Base-by-base conservation (phyloP, 2,797 vertebrate species). In the Muscicapa striata region DNA sequence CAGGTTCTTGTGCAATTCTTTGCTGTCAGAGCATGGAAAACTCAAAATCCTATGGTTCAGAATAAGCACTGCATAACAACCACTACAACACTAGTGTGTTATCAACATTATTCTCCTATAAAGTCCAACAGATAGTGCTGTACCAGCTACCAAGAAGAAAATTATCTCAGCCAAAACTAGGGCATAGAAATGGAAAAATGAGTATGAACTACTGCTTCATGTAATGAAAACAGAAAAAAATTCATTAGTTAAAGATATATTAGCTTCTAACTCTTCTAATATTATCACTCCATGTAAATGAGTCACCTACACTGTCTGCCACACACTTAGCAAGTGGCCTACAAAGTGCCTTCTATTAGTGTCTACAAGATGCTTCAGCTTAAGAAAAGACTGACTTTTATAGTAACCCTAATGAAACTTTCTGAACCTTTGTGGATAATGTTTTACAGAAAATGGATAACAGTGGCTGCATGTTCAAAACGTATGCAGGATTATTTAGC, bases 341-440 rank as follows among this genome's bases (percentile, higher is more conserved):
- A 80, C 78, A 85, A 94, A 91, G 55, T 64, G 76, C 63, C 84
- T 89, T 93, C 92, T 86, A 79, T 95, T 95, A 90, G 49, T 51
- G 26, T 17, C 54, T 80, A 18, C 75, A 85, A 94, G 69, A 87
- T 15, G 38, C 14, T 84, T 73, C 90, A 94, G 34, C 72, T 52
- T 84, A 74, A 84, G 32, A 78, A 76, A 88, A 93, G 34, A 55
- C 32, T 93, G 91, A 76, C 79, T 77, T 80, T 89, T 94, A 94
- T 59, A 45, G 84, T 52, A 88, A 78, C 16, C 26, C n/a, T 89
- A 85, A 94, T 89, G 89, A 95, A 95, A 94, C 66, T 85, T 75
- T 85, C 75, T 79, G 54, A 94, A 87, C 66, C 84, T 80, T 54
- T 68, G 64, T 41, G 46, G 54, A 52, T 72, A 79, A 87, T 92